phyloP scores from a whole-genome alignment of 2,888 invertebrate species.

The Oegoconia quadripuncta region DNA sequence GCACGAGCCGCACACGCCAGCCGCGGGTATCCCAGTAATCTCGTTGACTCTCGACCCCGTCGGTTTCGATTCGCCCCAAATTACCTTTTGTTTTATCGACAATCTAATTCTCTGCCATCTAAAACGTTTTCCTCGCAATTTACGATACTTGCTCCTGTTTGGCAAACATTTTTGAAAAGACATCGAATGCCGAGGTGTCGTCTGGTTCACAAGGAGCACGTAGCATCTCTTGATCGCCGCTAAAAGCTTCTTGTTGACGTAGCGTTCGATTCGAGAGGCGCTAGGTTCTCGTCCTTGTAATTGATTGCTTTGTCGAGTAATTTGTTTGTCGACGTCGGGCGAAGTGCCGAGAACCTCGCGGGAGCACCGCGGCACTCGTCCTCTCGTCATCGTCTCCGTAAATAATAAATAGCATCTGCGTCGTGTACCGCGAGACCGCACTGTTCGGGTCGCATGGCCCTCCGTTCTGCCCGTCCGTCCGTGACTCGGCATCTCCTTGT shows the following conservation, averaged over 20 bases:
- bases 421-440: conserved; percentile 21
- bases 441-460: conserved; percentile 11
- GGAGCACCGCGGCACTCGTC: conserved; percentile 53
- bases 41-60: conserved; percentile 66
- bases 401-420: conserved; percentile 64
- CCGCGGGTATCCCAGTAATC: conserved; percentile 66
- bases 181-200: conserved; percentile 46
- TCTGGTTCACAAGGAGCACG: conserved; percentile 46
- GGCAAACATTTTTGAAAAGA: conserved; percentile 46
- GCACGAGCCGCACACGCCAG: conserved; percentile 48
- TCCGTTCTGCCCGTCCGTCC: conserved; percentile 20
- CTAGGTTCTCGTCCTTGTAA: conserved; percentile 72
- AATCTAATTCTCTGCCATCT: conserved; percentile 63
- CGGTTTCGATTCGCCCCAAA: conserved; percentile 65
- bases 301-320: conserved; percentile 79
- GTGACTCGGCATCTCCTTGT: conserved; percentile 50
- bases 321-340: conserved; percentile 68
- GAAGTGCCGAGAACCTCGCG: conserved; percentile 57
- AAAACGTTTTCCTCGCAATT: conserved; percentile 57
- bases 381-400: conserved; percentile 63
- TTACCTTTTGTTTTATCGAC: conserved; percentile 69
- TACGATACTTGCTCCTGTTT: conserved; percentile 34
- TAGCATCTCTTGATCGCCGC: conserved; percentile 55
- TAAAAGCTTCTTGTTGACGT: conserved; percentile 78
- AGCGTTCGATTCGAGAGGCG: conserved; percentile 71